Evolutionary conservation across 2,888 invertebrate genomes (phyloP).

Genomic region (Mamestra brassicae): DNA sequence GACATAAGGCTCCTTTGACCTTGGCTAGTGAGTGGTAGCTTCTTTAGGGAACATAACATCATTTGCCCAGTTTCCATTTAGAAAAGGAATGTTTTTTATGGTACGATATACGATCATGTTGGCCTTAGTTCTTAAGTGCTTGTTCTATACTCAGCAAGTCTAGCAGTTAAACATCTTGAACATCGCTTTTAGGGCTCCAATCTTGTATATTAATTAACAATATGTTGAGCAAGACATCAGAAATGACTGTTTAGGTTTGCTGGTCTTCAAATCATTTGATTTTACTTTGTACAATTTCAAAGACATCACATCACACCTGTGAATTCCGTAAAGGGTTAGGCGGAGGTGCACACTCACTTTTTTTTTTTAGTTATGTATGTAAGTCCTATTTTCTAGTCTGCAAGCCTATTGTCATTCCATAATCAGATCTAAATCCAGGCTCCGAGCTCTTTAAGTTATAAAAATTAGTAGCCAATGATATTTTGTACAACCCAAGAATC

Average conservation of each 20-base stretch:
- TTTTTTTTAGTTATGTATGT: no score
- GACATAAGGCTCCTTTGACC: slow-evolving; percentile 11
- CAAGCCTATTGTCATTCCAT: neutral
- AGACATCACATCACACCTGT: neutral
- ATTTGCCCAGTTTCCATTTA: neutral
- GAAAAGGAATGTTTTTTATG: neutral
- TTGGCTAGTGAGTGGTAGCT: slow-evolving; percentile 5
- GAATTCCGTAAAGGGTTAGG: no score
- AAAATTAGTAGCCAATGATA: neutral
- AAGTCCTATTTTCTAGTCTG: no score
- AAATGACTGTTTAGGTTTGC: neutral
- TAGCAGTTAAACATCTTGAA: slow-evolving; percentile 21
- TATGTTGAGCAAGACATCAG: neutral
- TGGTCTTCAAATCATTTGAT: neutral
- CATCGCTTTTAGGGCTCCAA: slow-evolving; percentile 3
- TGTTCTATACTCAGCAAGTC: slow-evolving; percentile 15
- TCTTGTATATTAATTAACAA: slow-evolving; percentile 22
- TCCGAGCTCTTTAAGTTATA: neutral
- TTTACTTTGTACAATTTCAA: neutral
- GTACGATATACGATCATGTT: slow-evolving; percentile 9
- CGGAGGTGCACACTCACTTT: no score
- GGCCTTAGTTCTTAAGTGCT: slow-evolving; percentile 33
- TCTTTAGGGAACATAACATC: slow-evolving; percentile 27
- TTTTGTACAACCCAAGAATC: neutral
- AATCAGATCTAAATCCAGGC: neutral